Percentiles rank a stretch among this genome's conserved stretches.
Evolutionary conservation across 2,113 vertebrate genomes (phyloP).

Genomic region (Uria aalge): DNA sequence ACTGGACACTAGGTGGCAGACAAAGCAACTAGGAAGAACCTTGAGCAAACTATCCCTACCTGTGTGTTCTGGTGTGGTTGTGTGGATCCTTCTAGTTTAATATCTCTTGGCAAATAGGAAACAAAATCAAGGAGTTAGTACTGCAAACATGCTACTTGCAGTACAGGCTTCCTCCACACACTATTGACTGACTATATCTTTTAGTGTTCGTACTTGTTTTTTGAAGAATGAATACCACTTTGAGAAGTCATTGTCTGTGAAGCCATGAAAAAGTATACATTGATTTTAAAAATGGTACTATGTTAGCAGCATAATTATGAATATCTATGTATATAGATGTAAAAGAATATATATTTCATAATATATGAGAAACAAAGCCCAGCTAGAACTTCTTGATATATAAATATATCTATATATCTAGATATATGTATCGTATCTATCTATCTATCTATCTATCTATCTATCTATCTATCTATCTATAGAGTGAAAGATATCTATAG

Average conservation of each 20-base stretch:
- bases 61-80: not conserved
- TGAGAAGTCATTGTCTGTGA: not conserved
- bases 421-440: not conserved
- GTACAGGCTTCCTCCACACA: not conserved
- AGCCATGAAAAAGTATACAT: not conserved
- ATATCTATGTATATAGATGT: fast-evolving
- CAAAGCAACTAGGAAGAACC: not conserved
- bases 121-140: not conserved
- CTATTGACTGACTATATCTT: not conserved
- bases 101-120: not conserved
- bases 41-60: not conserved
- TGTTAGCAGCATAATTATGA: not conserved
- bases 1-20: constrained; percentile 52
- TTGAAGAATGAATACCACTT: not conserved
- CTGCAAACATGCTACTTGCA: not conserved
- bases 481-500: not conserved
- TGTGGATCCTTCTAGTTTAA: not conserved
- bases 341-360: not conserved
- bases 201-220: not conserved
- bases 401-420: not conserved
- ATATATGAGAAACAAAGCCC: not conserved
- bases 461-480: not conserved
- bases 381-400: not conserved
- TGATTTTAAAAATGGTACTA: not conserved
- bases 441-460: not conserved